A percentile compares a stretch with the other conserved stretches of the same genome.
phyloP scores from a whole-genome alignment of 1,140 invertebrate genomes.

The Drosophila ironensis region DNA sequence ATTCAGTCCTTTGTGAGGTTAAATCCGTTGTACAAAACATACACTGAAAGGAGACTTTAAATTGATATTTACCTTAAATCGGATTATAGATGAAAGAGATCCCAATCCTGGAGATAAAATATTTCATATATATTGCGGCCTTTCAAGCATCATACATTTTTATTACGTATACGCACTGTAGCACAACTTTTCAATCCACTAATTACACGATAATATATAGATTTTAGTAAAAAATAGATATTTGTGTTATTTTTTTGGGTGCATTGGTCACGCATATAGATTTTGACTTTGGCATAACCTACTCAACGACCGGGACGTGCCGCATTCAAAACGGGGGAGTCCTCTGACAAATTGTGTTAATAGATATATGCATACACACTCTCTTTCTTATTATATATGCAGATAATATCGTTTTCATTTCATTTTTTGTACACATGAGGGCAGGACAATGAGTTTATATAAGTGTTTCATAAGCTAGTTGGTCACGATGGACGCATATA shows the following conservation, averaged over 20 bases:
- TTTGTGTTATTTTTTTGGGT: not conserved
- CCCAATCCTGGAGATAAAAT: not conserved
- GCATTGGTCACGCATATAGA: not conserved
- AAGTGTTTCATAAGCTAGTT: not conserved
- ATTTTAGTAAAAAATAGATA: not conserved
- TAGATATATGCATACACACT: not conserved
- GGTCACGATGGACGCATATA: not conserved
- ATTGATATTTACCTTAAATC: not conserved
- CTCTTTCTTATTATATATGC: not conserved
- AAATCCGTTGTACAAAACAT: not conserved
- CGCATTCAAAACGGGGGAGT: conserved; percentile 2
- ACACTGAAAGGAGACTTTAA: not conserved
- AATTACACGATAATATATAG: too few species aligned
- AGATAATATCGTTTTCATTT: not conserved
- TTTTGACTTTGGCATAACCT: conserved; percentile 11
- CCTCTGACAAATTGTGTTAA: not conserved
- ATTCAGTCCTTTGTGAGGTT: conserved; percentile 34
- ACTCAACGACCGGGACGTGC: conserved; percentile 28
- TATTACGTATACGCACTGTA: too few species aligned
- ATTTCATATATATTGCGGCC: too few species aligned
- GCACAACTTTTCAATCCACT: too few species aligned
- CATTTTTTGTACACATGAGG: not conserved
- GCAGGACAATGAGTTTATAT: not conserved
- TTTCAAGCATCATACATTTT: too few species aligned
- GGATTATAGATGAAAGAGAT: not conserved